Evolutionary conservation across 1,140 invertebrate genomes (phyloP), one percentile per base, ranked within the genome.

Genomic region (Drosophila ananassae): DNA sequence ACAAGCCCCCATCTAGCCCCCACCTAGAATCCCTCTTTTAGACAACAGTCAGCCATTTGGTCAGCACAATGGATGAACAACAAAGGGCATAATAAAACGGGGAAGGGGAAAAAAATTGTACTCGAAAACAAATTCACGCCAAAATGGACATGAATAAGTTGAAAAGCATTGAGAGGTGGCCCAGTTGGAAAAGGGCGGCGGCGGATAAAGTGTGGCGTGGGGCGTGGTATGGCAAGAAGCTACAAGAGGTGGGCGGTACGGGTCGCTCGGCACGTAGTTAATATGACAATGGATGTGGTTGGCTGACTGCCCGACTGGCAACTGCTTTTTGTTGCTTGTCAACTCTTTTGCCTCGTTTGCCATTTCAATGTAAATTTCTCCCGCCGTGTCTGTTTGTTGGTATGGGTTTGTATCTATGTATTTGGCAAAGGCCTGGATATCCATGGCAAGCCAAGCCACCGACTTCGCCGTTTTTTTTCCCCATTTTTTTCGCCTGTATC

Each of bases 81-180:
- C 58, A 73, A 80, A 60, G 44, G 60, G 59, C 39, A 61, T 37
- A 55, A 50, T 47, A 53, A 58, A 47, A 47, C 12, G 28, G 39
- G 57, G 44, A 51, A 39, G 46, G 66, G 46, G 71, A 64, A 68
- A 62, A 62, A 62, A 56, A 56, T 32, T 64, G 50, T 74, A 64
- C 64, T 81, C 48, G 55, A 72, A 80, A 77, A 78, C 69, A 81
- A 78, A 75, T 87, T 85, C 78, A 85, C 82, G 77, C 82, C 78
- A 85, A 85, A 87, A 78, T 81, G 82, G 64, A 81, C 82, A 87
- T 87, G 82, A 85, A 87, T 85, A 87, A 78, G 79, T 85, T 85
- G 69, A 81, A 74, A 85, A 66, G 61, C 73, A 84, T 80, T 73
- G 73, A 85, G 72, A 74, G 60, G 55, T 44, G 60, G 56, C 50